Conservation (phyloP, 2,797 vertebrate genomes). For the Thamnophis elegans region DNA sequence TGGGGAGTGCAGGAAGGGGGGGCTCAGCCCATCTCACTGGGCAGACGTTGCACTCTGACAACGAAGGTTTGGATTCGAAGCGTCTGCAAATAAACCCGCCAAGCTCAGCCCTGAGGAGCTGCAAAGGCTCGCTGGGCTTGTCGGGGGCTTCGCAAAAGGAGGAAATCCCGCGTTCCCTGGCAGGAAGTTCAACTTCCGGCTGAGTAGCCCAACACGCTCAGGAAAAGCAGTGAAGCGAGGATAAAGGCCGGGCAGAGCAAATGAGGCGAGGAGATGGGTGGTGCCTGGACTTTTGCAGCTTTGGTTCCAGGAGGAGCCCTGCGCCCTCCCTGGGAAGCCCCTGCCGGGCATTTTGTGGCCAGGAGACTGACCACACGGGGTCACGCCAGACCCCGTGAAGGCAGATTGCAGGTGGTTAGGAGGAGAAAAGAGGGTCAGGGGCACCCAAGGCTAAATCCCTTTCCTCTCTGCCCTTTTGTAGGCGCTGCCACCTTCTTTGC, state of each 20-base stretch:
- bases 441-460: background rate
- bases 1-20: no score
- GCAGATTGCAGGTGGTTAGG: no score
- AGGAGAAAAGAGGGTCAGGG: background rate
- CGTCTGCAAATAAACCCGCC: background rate
- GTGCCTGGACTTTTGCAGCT: background rate
- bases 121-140: background rate
- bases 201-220: background rate
- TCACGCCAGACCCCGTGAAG: background rate
- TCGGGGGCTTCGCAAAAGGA: background rate
- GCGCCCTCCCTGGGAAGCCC: no score
- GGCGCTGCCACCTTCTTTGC: background rate
- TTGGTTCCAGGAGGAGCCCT: background rate
- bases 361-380: background rate
- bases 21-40: no score
- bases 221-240: background rate
- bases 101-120: background rate
- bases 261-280: background rate
- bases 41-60: no score
- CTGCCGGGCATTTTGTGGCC: background rate
- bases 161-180: background rate
- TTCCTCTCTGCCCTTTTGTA: background rate
- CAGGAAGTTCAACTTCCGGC: background rate
- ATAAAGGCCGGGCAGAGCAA: background rate
- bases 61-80: background rate